A percentile compares a stretch with the other conserved stretches of the same genome.
Conservation (phyloP, 2,797 vertebrate species). For the Microctenopoma lineatum region DNA sequence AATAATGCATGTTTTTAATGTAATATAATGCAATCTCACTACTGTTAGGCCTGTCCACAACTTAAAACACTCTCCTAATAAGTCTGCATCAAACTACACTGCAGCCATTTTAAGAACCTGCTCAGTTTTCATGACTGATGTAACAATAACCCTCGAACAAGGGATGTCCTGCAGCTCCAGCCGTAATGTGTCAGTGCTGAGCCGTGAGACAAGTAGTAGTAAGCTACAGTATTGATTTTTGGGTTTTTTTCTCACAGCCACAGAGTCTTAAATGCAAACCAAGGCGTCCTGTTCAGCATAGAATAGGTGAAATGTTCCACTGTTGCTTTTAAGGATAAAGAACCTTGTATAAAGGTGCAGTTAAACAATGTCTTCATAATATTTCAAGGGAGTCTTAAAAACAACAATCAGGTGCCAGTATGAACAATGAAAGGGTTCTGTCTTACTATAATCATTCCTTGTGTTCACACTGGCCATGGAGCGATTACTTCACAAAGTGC, state of each 20-base stretch:
- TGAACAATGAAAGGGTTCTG: too few relatives aligned
- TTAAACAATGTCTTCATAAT: too few relatives aligned
- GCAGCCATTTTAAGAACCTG: constrained; percentile 11
- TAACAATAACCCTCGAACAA: constrained; percentile 21
- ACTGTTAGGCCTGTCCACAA: too few relatives aligned
- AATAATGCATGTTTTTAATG: neutral
- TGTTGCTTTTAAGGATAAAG: neutral
- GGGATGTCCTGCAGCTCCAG: constrained; percentile 27
- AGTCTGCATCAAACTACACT: neutral
- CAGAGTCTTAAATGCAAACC: constrained; percentile 24
- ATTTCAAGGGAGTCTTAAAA: too few relatives aligned
- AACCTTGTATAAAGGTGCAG: too few relatives aligned
- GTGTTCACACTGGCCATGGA: too few relatives aligned
- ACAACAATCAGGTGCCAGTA: too few relatives aligned
- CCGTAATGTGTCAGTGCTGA: constrained; percentile 50
- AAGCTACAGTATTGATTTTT: constrained; percentile 63
- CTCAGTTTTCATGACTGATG: constrained; percentile 34
- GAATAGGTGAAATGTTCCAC: neutral
- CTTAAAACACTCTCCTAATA: too few relatives aligned
- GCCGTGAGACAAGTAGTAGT: constrained; percentile 31
- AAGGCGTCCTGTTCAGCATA: constrained; percentile 5
- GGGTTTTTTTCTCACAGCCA: constrained; percentile 46
- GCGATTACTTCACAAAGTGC: too few relatives aligned
- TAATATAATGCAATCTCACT: neutral
- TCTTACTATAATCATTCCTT: too few relatives aligned